These are phyloP conservation scores for Bombyx mori DNA, from an alignment of 1,140 invertebrate genomes.

Conservation along the genomic window ASM3026992v2 NC_085123.1:6615501-6616000, in stretches of 20 bases:
- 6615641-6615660: constrained; percentile 12
- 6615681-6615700: constrained; percentile 6
- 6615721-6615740: no score
- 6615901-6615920: constrained; percentile 7
- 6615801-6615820: not conserved
- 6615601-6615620: constrained; percentile 26
- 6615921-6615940: constrained; percentile 14
- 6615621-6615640: constrained; percentile 20
- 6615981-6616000: constrained; percentile 18
- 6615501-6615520: constrained; percentile 7
- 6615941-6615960: constrained; percentile 19
- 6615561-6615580: constrained; percentile 23
- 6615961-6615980: constrained; percentile 17
- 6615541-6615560: constrained; percentile 27
- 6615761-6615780: no score
- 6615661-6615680: constrained; percentile 14
- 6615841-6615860: constrained; percentile 3
- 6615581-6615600: not conserved
- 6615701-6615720: constrained; percentile 7
- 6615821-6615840: constrained; percentile 14
- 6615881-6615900: constrained; percentile 13
- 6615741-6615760: no score
- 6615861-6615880: constrained; percentile 10
- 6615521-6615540: constrained; percentile 19
- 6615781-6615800: no score